Evolutionary conservation across 2,888 invertebrate species (phyloP), one percentile per base, ranked within the genome.

Genomic region (Perizoma flavofasciatum): DNA sequence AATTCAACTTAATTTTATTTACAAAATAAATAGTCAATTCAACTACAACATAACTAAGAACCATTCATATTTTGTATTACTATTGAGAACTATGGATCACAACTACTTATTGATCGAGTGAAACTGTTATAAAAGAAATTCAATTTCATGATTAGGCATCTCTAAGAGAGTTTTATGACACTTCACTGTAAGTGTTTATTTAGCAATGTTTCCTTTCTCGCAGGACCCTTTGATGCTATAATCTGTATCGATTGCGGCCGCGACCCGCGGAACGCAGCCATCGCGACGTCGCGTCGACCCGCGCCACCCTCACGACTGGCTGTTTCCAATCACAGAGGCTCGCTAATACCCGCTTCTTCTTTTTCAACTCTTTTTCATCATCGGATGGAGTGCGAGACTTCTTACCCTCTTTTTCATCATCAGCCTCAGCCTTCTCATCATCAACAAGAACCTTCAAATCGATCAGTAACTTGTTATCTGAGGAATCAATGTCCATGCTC

Each of bases 241-340:
- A 62, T 74, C 88, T 79, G 68, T 59, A 57, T 32, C 78, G 68
- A 64, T 47, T 53, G 67, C 63, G 75, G n/a, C 59, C 77, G 61
- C 67, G 76, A 44, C 62, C 86, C 1, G 87, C 85, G 0, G 89
- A 89, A 48, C 88, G 85, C 62, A 89, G 78, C 0, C 86, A 71
- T 0, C 88, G 77, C 39, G 85, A 81, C 10, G 79, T 81, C 33
- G 67, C 66, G 65, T 94, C 94, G 70, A 95, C 93, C 66, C 95
- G 94, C 77, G 94, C 94, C 68, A 95, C 94, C 8, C 94, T 89
- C 69, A 95, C 95, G 61, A 94, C 94, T 0, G 95, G 95, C 79
- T 95, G 95, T 75, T 94, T 89, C 75, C 93, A 93, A 61, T 77
- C 78, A 60, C 82, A 80, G 49, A 86, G 68, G 7, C 83, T 82